Base-by-base conservation (phyloP, 2,113 vertebrate genomes). In the Oryzias celebensis region DNA sequence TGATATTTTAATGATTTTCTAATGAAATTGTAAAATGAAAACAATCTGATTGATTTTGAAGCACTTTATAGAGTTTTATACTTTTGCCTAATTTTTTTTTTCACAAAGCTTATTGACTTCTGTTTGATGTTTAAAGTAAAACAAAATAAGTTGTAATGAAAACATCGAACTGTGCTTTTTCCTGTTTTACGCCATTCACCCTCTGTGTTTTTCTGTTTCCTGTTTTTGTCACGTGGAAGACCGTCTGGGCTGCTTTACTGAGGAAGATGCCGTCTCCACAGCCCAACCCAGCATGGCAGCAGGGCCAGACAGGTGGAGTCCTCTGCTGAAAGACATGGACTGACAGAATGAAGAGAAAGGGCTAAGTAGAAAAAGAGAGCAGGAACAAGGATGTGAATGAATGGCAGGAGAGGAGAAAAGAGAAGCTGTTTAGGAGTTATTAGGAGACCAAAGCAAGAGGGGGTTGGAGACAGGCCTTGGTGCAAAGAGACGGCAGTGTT, bases 401-500 rank as follows among this genome's bases (percentile, higher is more conserved):
- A 72, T 55, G 20, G 42, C 28, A n/a, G 7, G 51, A 65, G 28
- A 50, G 49, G 53, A 64, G 50, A 58, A 57, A 68, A 53, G 24
- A 31, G 10, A 26, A 18, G 2, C 6, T 58, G 31, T 60, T 57
- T 18, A 17, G 22, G 7, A 47, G 62, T 52, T 68, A 65, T 77
- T 77, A 71, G 77, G 80, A 63, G 57, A 57, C 77, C 63, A 65
- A 55, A 52, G 58, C 1, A 56, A 59, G 16, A 48, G 18, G 61
- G 53, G 44, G 58, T 22, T 13, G 44, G 57, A 58, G 18, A 46
- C 46, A 23, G 42, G 53, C 4, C 48, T 46, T 3, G 43, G 23
- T 31, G 41, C n/a, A 16, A 46, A 36, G 14, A 68, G 64, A 65
- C 59, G 57, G 42, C 7, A 54, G 49, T 50, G 49, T 52, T 52